Conservation (phyloP, 2,888 invertebrate genomes). For the Agriopis marginaria region DNA sequence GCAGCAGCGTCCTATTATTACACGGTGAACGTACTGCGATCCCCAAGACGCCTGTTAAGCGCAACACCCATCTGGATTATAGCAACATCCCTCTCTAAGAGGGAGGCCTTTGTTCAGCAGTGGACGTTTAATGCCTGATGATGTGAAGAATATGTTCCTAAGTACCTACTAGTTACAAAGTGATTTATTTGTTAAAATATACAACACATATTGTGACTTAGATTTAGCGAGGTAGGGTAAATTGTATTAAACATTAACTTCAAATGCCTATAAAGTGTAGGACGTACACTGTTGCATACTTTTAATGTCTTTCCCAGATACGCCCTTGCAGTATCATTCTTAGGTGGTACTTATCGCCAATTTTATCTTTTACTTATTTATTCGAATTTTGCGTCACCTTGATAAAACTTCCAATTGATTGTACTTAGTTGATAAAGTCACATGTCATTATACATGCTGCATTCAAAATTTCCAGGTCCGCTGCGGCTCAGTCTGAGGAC, state of each 20-base stretch:
- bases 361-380: conserved; percentile 73
- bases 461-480: conserved; percentile 47
- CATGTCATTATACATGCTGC: conserved; percentile 51
- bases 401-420: conserved; percentile 64
- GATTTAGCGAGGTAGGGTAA: no score
- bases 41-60: no score
- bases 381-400: conserved; percentile 75
- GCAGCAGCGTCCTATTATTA: no score
- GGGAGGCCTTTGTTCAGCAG: no score
- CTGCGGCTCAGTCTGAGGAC: conserved; percentile 66
- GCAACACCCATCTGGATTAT: no score
- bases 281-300: no score
- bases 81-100: no score
- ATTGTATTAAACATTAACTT: no score
- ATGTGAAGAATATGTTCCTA: no score
- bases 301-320: conserved; percentile 49
- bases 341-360: conserved; percentile 63
- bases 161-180: neutral
- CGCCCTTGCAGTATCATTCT: conserved; percentile 66
- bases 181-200: neutral
- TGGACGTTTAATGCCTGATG: no score
- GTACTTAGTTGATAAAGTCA: conserved; percentile 62
- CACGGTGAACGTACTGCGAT: no score
- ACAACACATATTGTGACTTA: neutral
- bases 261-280: no score